Evolutionary conservation across 2,113 vertebrate species (phyloP).

Genomic region (Suricata suricatta): DNA sequence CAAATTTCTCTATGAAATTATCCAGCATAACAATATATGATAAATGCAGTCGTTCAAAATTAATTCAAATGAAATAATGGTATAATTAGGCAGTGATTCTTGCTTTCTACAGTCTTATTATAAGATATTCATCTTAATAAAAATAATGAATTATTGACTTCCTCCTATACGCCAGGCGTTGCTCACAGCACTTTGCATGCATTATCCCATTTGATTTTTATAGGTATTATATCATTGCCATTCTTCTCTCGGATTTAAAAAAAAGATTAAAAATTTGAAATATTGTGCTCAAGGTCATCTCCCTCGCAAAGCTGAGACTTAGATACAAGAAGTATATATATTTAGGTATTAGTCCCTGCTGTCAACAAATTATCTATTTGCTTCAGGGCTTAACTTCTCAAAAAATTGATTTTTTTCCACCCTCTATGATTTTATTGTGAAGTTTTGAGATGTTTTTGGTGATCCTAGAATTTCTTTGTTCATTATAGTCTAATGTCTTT

Average conservation of each 20-base stretch:
- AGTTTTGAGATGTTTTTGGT: background rate
- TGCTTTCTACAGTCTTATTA: constrained; percentile 20
- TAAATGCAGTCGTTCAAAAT: constrained; percentile 46
- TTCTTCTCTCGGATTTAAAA: background rate
- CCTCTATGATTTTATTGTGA: background rate
- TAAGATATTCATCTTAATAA: constrained; percentile 42
- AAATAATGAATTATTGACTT: constrained; percentile 38
- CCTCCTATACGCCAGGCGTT: background rate
- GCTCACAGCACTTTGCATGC: background rate
- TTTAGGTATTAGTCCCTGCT: background rate
- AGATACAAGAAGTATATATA: background rate
- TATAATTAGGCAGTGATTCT: constrained; percentile 23
- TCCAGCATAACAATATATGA: background rate
- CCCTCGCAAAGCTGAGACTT: background rate
- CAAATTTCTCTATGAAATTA: background rate
- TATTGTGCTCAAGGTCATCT: background rate
- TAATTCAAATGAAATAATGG: constrained; percentile 48
- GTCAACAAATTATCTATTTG: background rate
- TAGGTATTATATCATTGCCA: background rate
- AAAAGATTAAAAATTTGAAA: background rate
- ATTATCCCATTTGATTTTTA: background rate
- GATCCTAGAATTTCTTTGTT: background rate
- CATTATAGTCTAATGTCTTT: background rate
- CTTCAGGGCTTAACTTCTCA: background rate
- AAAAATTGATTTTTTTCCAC: background rate